These are phyloP conservation scores for Piliocolobus tephrosceles DNA, from an alignment of 2,113 vertebrate genomes.

Conservation along the genomic window DNA sequence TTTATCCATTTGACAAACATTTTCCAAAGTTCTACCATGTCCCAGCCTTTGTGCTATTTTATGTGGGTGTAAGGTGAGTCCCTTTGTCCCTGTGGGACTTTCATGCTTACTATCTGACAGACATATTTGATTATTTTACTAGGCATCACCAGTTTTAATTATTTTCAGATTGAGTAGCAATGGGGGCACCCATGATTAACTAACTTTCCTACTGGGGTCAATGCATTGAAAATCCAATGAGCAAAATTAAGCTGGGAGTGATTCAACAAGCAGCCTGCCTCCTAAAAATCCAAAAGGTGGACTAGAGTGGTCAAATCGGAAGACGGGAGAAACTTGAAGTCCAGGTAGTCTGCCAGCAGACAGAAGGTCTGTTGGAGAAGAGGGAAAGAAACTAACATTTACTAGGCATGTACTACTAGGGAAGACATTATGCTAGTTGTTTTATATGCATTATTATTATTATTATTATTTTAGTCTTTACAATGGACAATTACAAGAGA, in stretches of 20 bases:
- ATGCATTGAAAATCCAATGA: neutral
- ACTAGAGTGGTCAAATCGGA: neutral
- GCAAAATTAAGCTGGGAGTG: neutral
- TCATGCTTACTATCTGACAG: neutral
- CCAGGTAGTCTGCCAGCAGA: neutral
- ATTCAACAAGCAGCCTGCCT: neutral
- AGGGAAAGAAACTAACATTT: neutral
- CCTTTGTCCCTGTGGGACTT: neutral
- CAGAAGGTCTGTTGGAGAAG: neutral
- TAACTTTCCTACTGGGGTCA: neutral
- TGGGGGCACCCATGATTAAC: neutral
- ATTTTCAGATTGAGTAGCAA: neutral
- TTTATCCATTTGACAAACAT: neutral
- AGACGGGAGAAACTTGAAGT: neutral
- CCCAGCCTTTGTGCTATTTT: neutral
- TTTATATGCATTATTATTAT: neutral
- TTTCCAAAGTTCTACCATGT: neutral
- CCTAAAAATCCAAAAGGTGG: neutral
- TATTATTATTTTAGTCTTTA: neutral
- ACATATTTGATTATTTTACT: neutral
- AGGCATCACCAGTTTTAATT: neutral
- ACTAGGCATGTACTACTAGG: neutral
- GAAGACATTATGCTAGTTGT: neutral
- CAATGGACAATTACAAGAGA: neutral
- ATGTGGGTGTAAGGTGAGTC: neutral